Evolutionary conservation across 2,797 vertebrate genomes (phyloP).

Genomic region (Etheostoma nigrum): DNA sequence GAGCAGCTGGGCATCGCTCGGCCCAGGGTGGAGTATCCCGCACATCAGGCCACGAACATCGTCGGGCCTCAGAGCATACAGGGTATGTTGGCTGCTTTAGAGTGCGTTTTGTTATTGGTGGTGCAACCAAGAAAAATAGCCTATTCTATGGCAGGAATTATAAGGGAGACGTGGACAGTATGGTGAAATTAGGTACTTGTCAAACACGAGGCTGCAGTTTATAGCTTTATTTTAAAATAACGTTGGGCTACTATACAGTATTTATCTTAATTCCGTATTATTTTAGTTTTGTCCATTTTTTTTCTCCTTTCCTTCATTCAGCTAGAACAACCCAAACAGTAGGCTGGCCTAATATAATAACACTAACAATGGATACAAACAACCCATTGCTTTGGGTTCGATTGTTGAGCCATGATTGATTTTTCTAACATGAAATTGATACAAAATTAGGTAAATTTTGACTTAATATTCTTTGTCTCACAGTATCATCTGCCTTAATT

Average conservation of each 20-base stretch:
- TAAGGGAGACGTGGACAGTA: background rate
- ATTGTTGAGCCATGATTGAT: background rate
- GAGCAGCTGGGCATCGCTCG: conserved; percentile 96
- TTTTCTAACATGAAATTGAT: background rate
- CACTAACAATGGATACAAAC: background rate
- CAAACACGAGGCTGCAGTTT: background rate
- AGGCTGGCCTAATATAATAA: background rate
- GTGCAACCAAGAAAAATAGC: too few species aligned
- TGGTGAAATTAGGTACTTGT: background rate
- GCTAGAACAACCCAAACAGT: background rate
- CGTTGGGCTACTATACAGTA: too few species aligned
- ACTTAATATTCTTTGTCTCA: background rate
- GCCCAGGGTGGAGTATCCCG: conserved; percentile 95
- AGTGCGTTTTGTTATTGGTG: too few species aligned
- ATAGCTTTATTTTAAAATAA: background rate
- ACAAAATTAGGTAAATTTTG: too few species aligned
- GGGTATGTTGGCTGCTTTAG: conserved; percentile 75
- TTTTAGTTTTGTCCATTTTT: background rate
- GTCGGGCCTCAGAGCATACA: conserved; percentile 97
- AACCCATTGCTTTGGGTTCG: background rate
- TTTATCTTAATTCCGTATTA: background rate
- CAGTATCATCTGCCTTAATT: background rate
- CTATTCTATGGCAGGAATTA: background rate
- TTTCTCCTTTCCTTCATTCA: background rate
- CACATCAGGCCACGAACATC: conserved; percentile 96